Percentiles rank a stretch among this genome's conserved stretches.
Evolutionary conservation across 2,888 invertebrate species (phyloP).

Genomic region (Parnassius glacialis): DNA sequence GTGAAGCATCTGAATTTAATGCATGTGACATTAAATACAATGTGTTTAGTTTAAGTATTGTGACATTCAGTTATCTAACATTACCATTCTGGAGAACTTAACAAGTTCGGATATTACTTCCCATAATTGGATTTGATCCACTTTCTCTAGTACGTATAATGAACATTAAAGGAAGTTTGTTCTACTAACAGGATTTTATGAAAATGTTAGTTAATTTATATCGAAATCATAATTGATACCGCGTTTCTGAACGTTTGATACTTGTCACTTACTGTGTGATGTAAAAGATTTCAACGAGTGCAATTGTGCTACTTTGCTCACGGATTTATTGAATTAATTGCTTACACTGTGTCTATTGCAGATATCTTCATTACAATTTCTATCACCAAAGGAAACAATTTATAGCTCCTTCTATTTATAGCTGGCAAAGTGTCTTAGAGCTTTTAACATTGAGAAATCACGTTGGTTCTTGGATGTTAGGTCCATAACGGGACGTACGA

Average conservation of each 20-base stretch:
- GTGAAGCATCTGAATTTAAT: no score
- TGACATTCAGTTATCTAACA: slow-evolving; percentile 46
- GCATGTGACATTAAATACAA: not conserved
- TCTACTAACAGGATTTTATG: slow-evolving; percentile 28
- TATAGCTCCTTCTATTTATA: no score
- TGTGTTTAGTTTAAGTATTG: slow-evolving; percentile 22
- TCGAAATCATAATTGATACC: not conserved
- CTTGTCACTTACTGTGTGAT: not conserved
- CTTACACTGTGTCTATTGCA: no score
- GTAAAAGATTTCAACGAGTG: slow-evolving; percentile 67
- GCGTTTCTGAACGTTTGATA: no score
- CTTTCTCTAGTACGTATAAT: slow-evolving; percentile 56
- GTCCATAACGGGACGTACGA: no score
- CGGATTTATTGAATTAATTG: no score
- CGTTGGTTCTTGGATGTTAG: no score
- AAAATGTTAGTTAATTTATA: slow-evolving; percentile 6
- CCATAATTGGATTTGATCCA: slow-evolving; percentile 53
- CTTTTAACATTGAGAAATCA: no score
- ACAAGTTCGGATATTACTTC: slow-evolving; percentile 39
- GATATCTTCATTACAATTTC: no score
- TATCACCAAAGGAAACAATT: no score
- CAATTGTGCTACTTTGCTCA: not conserved
- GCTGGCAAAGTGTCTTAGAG: no score
- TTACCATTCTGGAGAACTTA: slow-evolving; percentile 5
- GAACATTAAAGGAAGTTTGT: slow-evolving; percentile 40